A percentile compares a stretch with the other conserved stretches of the same genome.
These are phyloP conservation scores for Echinometra lucunter DNA, from an alignment of 53 echinoderm and acorn worm species.

Conservation along the genomic window DNA sequence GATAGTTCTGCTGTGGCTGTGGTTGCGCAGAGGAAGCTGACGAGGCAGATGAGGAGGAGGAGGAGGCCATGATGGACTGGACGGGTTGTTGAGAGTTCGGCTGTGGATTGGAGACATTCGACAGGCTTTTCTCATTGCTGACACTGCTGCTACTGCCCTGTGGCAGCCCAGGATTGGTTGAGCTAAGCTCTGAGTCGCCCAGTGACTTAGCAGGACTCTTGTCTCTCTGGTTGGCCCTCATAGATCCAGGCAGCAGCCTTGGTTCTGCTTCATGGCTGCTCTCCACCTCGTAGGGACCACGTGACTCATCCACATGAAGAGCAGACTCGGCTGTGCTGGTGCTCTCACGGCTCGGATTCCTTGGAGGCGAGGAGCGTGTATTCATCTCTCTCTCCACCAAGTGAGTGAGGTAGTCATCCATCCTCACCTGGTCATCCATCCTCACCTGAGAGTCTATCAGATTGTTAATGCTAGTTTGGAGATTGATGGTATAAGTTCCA, in stretches of 20 bases:
- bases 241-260: slow-evolving; percentile 5
- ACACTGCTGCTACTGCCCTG: slow-evolving; percentile 33
- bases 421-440: slow-evolving; percentile 66
- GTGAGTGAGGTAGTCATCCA: slow-evolving; percentile 84
- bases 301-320: slow-evolving; percentile 74
- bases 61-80: slow-evolving; percentile 74
- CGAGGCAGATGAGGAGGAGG: slow-evolving; percentile 55
- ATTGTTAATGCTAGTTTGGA: slow-evolving; percentile 90
- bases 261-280: slow-evolving; percentile 83
- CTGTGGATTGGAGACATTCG: slow-evolving; percentile 61
- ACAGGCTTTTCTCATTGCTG: slow-evolving; percentile 50
- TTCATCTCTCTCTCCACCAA: slow-evolving; percentile 87
- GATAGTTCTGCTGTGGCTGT: slow-evolving; percentile 58
- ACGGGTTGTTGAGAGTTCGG: slow-evolving; percentile 77
- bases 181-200: slow-evolving; percentile 57
- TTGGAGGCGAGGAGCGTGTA: slow-evolving; percentile 74
- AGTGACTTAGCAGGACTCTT: slow-evolving; percentile 54
- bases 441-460: slow-evolving; percentile 93
- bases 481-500: slow-evolving; percentile 75
- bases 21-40: not conserved
- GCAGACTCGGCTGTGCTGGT: slow-evolving; percentile 75
- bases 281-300: slow-evolving; percentile 69
- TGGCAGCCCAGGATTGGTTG: slow-evolving; percentile 41
- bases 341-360: slow-evolving; percentile 78
- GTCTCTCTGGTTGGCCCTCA: not conserved